Percentiles rank a stretch among this genome's conserved stretches.
Conservation (phyloP, 2,797 vertebrate species). For the Naso thynnoides region DNA sequence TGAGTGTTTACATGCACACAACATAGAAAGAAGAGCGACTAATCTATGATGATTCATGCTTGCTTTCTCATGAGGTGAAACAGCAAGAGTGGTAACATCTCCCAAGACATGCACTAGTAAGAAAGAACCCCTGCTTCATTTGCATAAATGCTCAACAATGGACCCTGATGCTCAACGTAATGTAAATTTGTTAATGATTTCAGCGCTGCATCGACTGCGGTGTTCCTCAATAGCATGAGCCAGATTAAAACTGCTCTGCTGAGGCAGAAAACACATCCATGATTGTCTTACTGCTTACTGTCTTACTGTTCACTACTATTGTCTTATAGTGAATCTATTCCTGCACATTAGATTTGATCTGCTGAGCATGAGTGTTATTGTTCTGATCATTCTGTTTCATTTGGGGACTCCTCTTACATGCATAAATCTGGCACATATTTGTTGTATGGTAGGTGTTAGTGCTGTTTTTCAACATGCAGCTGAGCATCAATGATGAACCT, state of each 20-base stretch:
- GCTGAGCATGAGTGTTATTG: slow-evolving; percentile 14
- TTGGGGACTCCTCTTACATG: slow-evolving; percentile 16
- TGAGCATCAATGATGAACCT: slow-evolving; percentile 47
- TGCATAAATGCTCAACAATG: slow-evolving; percentile 80
- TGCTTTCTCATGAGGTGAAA: slow-evolving; percentile 70
- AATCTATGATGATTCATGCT: slow-evolving; percentile 55
- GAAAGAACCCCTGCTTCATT: slow-evolving; percentile 66
- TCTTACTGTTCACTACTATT: background rate
- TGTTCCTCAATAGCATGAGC: slow-evolving; percentile 42
- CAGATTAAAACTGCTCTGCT: slow-evolving; percentile 51
- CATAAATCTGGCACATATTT: slow-evolving; percentile 15
- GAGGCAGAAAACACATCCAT: slow-evolving; percentile 44
- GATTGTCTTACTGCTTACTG: slow-evolving; percentile 34
- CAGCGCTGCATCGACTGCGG: slow-evolving; percentile 11
- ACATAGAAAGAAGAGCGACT: slow-evolving; percentile 37
- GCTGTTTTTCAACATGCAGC: slow-evolving; percentile 43
- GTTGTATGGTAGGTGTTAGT: slow-evolving; percentile 14
- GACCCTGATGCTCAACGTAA: slow-evolving; percentile 58
- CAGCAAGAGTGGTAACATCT: slow-evolving; percentile 71
- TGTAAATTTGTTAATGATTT: slow-evolving; percentile 66
- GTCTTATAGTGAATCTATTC: slow-evolving; percentile 19
- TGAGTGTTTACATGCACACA: slow-evolving; percentile 18
- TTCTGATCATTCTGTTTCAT: slow-evolving; percentile 24
- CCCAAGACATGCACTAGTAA: slow-evolving; percentile 78
- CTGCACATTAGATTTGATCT: slow-evolving; percentile 17